Evolutionary conservation across 2,888 invertebrate species (phyloP), one percentile per base, ranked within the genome.

Genomic region (Odontothrips loti): DNA sequence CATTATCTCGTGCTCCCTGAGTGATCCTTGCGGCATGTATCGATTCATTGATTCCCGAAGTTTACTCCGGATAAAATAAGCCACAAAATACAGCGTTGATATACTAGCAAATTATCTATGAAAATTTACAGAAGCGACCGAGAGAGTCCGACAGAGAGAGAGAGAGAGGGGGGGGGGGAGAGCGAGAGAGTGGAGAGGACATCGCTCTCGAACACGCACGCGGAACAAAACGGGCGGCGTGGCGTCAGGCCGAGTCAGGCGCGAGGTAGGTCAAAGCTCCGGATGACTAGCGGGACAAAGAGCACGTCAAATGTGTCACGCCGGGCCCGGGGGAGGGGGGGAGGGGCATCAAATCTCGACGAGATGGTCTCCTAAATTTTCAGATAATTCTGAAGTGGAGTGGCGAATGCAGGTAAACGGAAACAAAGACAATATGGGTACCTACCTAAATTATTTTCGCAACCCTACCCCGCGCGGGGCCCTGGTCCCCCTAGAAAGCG

Each of bases 291-390:
- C 58, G 58, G 58, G 58, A 58, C 58, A n/a, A 6, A 58, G 20
- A 58, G 20, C 58, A n/a, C 58, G 58, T 58, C 58, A 58, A 58
- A 58, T 58, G 58, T 58, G 58, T 58, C 58, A 58, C 58, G 58
- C 1, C 51, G 51, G 51, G 51, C 6, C 15, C 48, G 10, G 10
- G 51, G 12, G 51, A 15, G 2, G 58, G 17, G 58, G n/a, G 58
- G n/a, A 15, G n/a, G 15, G n/a, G 58, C 17, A 1, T 6, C 20
- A 17, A n/a, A 58, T 17, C 10, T 17, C 17, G 17, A 17, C 20
- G 58, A 0, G 58, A 8, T 17, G 51, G 51, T 12, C 15, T 20
- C 3, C 2, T 12, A 2, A 51, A 20, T 17, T 12, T n/a, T 17
- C 58, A n/a, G 58, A 58, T 17, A 58, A 6, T n/a, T 17, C 58